Base-by-base conservation (phyloP, 2,888 invertebrate species). In the Digitonthophagus gazella region DNA sequence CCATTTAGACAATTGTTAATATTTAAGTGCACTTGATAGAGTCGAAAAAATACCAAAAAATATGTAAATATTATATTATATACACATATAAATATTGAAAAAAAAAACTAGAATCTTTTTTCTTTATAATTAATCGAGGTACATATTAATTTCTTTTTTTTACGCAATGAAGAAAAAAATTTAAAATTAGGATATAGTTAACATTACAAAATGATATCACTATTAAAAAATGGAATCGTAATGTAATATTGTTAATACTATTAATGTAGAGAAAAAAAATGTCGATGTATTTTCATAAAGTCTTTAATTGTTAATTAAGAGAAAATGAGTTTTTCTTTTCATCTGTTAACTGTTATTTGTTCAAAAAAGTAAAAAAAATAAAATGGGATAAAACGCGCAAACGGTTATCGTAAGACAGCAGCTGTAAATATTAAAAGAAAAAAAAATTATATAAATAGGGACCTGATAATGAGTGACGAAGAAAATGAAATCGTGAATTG, bases 11-110 rank as follows among this genome's bases (percentile, higher is more conserved):
- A 71, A 69, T 71, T 71, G 69, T 71, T 69, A n/a, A 67, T 65
- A 67, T 70, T 70, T 72, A 73, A 73, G 73, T 73, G 73, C 73
- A 73, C 73, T 73, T 73, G 72, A 71, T 71, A 73, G 71, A 68
- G 68, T 69, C 67, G 66, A 65, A 71, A 70, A 68, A 66, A 66
- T 71, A 71, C 71, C 71, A 71, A 71, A 71, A 68, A 71, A 67
- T 71, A 63, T 64, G 65, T 65, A 64, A 66, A 58, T 61, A 67
- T n/a, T 71, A 71, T 67, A 56, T 67, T 68, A 65, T 58, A 66
- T 65, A 64, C 67, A 54, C 67, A 69, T 67, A 58, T 61, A 61
- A 18, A 16, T 19, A 61, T 20, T 61, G n/a, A n/a, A n/a, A n/a
- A n/a, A n/a, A n/a, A n/a, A 19, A 61, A 20, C 18, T 19, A 61